These are phyloP conservation scores for Drosophila neoperkinsi DNA, from an alignment of 2,888 invertebrate genomes.

Conservation along the genomic window DNA sequence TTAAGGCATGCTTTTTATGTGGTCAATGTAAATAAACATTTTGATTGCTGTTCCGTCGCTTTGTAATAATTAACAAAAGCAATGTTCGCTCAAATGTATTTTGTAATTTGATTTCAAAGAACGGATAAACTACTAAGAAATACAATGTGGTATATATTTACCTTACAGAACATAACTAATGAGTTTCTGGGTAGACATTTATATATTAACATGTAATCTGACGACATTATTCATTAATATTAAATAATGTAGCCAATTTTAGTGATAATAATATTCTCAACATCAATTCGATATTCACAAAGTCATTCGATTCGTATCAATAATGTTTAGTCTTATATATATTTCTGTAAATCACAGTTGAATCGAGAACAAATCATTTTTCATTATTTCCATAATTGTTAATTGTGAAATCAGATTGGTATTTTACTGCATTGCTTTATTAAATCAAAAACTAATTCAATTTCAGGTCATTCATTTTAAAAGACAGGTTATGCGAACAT, in stretches of 20 bases:
- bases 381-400: background rate
- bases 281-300: too few relatives aligned
- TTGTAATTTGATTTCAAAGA: conserved; percentile 9
- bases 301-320: background rate
- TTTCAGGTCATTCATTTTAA: conserved; percentile 15
- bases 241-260: background rate
- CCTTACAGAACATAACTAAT: background rate
- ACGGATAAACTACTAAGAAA: conserved; percentile 3
- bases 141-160: background rate
- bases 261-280: background rate
- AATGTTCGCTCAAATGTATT: conserved; percentile 7
- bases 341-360: background rate
- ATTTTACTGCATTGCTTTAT: background rate
- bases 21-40: conserved; percentile 22
- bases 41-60: conserved; percentile 29
- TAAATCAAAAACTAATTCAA: background rate
- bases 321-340: background rate
- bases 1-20: conserved; percentile 25
- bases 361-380: background rate
- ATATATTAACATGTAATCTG: background rate
- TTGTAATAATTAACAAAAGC: conserved; percentile 50
- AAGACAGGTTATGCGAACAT: conserved; percentile 24
- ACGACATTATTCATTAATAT: background rate
- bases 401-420: background rate
- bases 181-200: background rate